Conservation (phyloP, 2,797 vertebrate species). For the Tangara arthus region DNA sequence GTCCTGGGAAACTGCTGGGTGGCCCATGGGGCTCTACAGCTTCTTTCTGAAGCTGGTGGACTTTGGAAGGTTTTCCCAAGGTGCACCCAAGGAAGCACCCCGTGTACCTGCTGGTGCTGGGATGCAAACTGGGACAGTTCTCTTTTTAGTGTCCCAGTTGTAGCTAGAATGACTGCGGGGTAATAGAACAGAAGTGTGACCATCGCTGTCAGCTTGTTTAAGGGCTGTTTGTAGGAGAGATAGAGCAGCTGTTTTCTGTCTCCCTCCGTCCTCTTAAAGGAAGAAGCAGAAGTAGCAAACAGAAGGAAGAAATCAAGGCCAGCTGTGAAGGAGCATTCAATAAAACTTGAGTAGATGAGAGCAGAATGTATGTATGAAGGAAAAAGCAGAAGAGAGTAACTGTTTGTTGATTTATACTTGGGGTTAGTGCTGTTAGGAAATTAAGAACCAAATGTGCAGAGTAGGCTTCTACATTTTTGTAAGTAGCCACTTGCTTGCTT, state of each 20-base stretch:
- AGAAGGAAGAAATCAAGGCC: background rate
- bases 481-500: background rate
- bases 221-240: background rate
- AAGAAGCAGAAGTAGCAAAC: background rate
- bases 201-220: background rate
- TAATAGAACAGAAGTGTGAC: background rate
- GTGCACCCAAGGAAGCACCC: background rate
- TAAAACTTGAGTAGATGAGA: background rate
- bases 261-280: background rate
- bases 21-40: background rate
- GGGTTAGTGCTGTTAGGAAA: background rate
- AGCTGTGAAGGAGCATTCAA: background rate
- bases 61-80: background rate
- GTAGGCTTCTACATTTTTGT: background rate
- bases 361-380: background rate
- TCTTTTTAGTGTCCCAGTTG: background rate
- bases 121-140: background rate
- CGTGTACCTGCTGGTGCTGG: accelerated
- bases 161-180: background rate
- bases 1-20: background rate
- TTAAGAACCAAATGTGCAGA: background rate
- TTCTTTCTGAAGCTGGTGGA: background rate
- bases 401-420: background rate
- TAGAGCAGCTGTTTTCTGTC: background rate
- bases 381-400: background rate